These are phyloP conservation scores for Ciona savignyi DNA, from an alignment of 23 tunicate genomes.

Conservation along the genomic window DNA sequence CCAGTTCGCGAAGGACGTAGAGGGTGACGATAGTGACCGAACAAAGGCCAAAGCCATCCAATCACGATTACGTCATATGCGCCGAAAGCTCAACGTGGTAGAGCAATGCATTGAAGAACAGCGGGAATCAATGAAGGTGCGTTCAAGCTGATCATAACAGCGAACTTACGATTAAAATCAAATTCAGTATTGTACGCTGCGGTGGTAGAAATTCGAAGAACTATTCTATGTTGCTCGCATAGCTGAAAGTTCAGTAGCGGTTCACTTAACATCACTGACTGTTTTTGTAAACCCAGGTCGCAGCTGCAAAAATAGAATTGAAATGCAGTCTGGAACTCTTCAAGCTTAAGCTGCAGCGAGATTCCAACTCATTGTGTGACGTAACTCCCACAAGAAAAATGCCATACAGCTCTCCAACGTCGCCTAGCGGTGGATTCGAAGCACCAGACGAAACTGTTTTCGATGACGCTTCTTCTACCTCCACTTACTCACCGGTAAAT, in stretches of 20 bases:
- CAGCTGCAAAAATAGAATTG: conserved; percentile 33
- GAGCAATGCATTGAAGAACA: conserved; percentile 55
- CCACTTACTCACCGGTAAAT: conserved; percentile 28
- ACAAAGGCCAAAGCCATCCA: conserved; percentile 12
- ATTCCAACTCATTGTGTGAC: not conserved
- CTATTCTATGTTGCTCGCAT: no score
- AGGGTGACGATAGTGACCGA: conserved; percentile 4
- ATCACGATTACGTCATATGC: conserved; percentile 27
- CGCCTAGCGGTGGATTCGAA: conserved; percentile 22
- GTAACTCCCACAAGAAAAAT: no score
- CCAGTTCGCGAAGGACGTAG: conserved; percentile 39
- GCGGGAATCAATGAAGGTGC: conserved; percentile 35
- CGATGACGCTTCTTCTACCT: conserved; percentile 27
- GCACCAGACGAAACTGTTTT: conserved; percentile 30
- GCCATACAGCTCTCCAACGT: not conserved
- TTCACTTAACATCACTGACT: no score
- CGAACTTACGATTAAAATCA: no score
- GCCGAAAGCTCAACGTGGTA: conserved; percentile 30
- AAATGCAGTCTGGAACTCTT: conserved; percentile 27
- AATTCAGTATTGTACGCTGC: no score
- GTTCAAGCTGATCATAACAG: no score
- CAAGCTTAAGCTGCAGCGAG: conserved; percentile 16
- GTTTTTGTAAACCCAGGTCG: no score
- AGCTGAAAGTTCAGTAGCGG: no score
- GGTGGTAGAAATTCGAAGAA: no score